Conservation (phyloP, 2,888 invertebrate species). For the Drosophila melanosoma region DNA sequence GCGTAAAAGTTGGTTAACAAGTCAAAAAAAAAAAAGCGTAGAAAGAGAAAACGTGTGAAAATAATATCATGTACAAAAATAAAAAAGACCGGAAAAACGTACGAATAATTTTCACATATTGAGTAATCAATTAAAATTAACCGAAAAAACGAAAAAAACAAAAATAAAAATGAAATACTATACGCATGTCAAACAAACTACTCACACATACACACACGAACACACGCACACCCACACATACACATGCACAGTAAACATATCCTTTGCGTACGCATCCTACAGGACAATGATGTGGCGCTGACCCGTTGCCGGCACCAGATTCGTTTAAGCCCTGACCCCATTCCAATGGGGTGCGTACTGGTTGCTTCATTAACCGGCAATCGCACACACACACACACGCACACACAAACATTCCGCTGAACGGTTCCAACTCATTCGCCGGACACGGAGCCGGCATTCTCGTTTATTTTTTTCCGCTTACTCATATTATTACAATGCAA, state of each 20-base stretch:
- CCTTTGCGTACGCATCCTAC: constrained; percentile 23
- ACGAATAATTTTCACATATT: constrained; percentile 70
- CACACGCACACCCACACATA: constrained; percentile 10
- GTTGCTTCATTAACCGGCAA: constrained; percentile 72
- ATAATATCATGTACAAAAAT: constrained; percentile 33
- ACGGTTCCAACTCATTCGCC: constrained; percentile 49
- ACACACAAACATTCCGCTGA: constrained; percentile 2
- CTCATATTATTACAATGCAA: constrained; percentile 70
- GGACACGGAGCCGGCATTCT: constrained; percentile 58
- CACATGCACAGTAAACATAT: not conserved
- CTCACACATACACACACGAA: constrained; percentile 23
- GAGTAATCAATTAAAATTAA: constrained; percentile 81
- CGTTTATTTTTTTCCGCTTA: constrained; percentile 55
- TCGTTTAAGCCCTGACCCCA: constrained; percentile 61
- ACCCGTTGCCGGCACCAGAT: constrained; percentile 20
- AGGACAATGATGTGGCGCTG: constrained; percentile 48
- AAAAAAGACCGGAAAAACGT: constrained; percentile 41
- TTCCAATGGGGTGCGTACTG: constrained; percentile 76
- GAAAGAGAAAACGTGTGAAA: constrained; percentile 68
- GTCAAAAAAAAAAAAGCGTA: constrained; percentile 14
- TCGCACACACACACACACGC: constrained; percentile 18
- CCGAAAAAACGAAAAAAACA: constrained; percentile 68
- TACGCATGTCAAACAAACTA: constrained; percentile 58
- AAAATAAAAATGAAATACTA: constrained; percentile 59
- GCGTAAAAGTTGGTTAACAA: constrained; percentile 43